Evolutionary conservation across 2,113 vertebrate species (phyloP), one percentile per base, ranked within the genome.

Genomic region (Sinocyclocheilus grahami): DNA sequence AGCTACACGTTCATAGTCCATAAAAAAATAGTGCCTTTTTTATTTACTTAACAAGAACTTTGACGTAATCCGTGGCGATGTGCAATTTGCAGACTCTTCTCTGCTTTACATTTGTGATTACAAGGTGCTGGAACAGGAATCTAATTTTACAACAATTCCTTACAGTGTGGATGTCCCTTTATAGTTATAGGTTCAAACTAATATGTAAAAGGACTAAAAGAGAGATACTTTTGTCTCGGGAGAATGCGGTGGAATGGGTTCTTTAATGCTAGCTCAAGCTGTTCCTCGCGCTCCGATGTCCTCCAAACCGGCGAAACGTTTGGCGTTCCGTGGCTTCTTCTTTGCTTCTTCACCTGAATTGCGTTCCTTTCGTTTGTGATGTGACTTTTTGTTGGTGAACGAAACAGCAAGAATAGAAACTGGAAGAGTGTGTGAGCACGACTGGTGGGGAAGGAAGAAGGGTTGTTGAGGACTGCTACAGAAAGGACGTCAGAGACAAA

Each of bases 51-150:
- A 90, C 88, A 91, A 90, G 88, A 95, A 94, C 93, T 95, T 95
- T 95, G 94, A 95, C 94, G 94, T 95, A 96, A 95, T 96, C 95
- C 95, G 95, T 95, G 95, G 95, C 94, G 91, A 95, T 95, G 95
- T 95, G 95, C 95, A 95, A 95, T 95, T 92, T 93, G 95, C 95
- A 95, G 95, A 95, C 91, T 91, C 90, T 94, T 94, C 91, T 94
- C 94, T 94, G 93, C 92, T 91, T 94, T 93, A 94, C 94, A 92
- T 94, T 93, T 95, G 95, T 96, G 95, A 95, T 95, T 93, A 95
- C 93, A 95, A 95, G 95, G 95, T 96, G 95, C 95, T 95, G 95
- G 95, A 95, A 94, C 95, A 95, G 95, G 95, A 95, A 95, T 95
- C 94, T 95, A 95, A 94, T 94, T 95, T 94, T 93, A 94, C 89